A percentile compares a stretch with the other conserved stretches of the same genome.
phyloP scores from a whole-genome alignment of 1,140 invertebrate species.

The Neelides sp. region DNA sequence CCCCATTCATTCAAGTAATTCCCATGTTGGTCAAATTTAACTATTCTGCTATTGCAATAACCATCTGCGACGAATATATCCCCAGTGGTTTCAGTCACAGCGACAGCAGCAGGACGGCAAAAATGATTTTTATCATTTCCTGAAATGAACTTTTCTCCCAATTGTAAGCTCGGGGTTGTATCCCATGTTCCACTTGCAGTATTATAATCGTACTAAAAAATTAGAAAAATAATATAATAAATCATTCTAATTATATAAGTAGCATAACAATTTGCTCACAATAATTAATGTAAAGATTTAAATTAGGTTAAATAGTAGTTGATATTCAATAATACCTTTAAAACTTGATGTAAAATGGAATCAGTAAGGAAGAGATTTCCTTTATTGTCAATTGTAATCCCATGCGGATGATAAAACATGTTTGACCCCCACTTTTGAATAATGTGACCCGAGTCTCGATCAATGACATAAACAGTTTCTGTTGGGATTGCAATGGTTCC shows the following conservation, averaged over 20 bases:
- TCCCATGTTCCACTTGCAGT: background rate
- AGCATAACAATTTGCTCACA: background rate
- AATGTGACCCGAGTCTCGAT: conserved; percentile 55
- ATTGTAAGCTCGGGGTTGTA: conserved; percentile 50
- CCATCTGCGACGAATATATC: conserved; percentile 90
- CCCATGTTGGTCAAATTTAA: conserved; percentile 66
- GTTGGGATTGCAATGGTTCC: conserved; percentile 59
- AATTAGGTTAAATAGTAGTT: background rate
- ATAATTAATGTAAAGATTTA: background rate
- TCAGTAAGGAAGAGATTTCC: conserved; percentile 89
- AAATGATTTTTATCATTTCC: conserved; percentile 61
- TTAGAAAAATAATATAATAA: background rate
- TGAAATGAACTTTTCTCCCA: conserved; percentile 69
- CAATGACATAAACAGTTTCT: conserved; percentile 63
- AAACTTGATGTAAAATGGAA: conserved; percentile 89
- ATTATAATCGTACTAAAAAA: conserved; percentile 3
- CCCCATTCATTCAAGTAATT: conserved; percentile 37
- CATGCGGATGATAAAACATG: conserved; percentile 86
- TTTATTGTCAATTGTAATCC: conserved; percentile 58
- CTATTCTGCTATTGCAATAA: conserved; percentile 76
- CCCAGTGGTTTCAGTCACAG: conserved; percentile 58
- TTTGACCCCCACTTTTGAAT: conserved; percentile 62
- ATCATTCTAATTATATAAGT: background rate
- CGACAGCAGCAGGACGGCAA: conserved; percentile 86
- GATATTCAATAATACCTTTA: conserved; percentile 46